Evolutionary conservation across 2,888 invertebrate species (phyloP).

Genomic region (Urechis unicinctus): DNA sequence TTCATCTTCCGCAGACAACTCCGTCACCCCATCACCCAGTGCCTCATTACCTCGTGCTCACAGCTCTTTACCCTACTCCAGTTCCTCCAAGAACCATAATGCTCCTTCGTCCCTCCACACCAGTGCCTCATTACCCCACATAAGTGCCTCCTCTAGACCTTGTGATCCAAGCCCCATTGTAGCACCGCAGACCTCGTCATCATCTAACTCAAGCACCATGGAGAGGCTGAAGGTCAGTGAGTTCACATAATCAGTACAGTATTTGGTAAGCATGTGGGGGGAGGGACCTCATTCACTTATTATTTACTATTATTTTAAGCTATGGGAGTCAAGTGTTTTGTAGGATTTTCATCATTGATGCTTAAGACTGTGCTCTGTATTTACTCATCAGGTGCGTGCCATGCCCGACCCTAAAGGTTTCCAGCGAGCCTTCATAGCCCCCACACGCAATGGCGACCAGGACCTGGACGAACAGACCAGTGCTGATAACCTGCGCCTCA

Average conservation of each 20-base stretch:
- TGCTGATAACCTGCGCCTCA: conserved; percentile 42
- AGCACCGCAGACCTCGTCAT: no score
- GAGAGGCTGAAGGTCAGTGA: conserved; percentile 58
- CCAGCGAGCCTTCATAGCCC: not conserved
- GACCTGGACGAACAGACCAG: conserved; percentile 27
- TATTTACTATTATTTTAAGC: no score
- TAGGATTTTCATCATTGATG: no score
- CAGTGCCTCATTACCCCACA: no score
- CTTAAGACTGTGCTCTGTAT: no score
- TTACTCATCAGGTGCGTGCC: conserved; percentile 61
- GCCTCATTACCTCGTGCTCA: not conserved
- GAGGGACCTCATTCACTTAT: no score
- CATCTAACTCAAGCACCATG: conserved; percentile 3
- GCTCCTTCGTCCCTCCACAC: not conserved
- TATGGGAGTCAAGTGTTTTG: no score
- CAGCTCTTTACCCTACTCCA: not conserved
- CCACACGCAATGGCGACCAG: not conserved
- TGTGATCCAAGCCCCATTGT: no score
- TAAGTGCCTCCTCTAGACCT: no score
- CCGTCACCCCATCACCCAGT: not conserved
- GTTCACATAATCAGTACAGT: no score
- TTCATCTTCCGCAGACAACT: no score
- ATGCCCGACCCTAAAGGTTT: conserved; percentile 58
- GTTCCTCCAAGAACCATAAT: not conserved
- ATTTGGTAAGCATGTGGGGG: no score